phyloP scores from a whole-genome alignment of 2,797 vertebrate genomes.

The Calcarius lapponicus region DNA sequence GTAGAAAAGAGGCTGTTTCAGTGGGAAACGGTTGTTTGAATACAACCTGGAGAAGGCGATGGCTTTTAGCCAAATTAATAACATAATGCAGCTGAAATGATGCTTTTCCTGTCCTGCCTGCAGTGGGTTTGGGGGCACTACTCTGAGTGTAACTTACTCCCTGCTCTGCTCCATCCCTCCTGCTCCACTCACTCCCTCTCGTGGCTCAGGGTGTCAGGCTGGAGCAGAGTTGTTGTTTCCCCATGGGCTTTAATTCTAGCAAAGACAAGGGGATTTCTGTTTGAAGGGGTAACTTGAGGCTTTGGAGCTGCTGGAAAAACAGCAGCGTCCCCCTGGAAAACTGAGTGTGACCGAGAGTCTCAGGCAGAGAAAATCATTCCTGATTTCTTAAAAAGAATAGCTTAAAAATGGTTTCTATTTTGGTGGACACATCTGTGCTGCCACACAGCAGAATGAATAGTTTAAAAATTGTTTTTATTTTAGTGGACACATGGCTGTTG shows the following conservation, averaged over 20 bases:
- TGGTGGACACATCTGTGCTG: neutral
- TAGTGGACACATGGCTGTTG: neutral
- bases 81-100: conserved; percentile 2
- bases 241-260: neutral
- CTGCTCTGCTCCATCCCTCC: neutral
- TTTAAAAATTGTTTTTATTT: neutral
- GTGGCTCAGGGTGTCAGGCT: neutral
- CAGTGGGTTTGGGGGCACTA: neutral
- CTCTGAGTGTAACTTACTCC: neutral
- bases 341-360: rapidly evolving
- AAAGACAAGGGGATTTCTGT: neutral
- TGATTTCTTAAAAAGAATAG: neutral
- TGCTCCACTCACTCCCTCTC: neutral
- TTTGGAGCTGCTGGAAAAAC: neutral
- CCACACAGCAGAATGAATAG: neutral
- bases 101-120: neutral
- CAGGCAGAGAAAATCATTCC: neutral
- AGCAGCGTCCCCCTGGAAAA: neutral
- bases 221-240: neutral
- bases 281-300: neutral
- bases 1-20: conserved; percentile 6
- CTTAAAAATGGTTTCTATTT: neutral
- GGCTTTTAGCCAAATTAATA: conserved; percentile 44
- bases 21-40: conserved; percentile 19
- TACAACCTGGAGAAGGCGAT: neutral